These are phyloP conservation scores for Hypena proboscidalis DNA, from an alignment of 2,888 invertebrate genomes.

Conservation along the genomic window DNA sequence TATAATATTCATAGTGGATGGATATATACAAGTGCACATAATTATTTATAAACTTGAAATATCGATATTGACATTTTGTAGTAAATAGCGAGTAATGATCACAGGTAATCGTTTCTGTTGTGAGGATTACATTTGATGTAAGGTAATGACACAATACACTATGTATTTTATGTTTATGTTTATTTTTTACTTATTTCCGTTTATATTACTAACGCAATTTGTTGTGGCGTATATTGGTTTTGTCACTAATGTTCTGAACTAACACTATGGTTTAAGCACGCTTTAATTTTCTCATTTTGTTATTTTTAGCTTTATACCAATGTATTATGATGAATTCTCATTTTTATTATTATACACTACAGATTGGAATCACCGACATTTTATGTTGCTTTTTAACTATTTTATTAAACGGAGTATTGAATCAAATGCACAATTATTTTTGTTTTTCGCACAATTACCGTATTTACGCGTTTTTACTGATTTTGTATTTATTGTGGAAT, in stretches of 20 bases:
- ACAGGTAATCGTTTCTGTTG: conserved; percentile 20
- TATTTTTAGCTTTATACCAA: conserved; percentile 43
- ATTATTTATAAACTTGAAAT: conserved; percentile 4
- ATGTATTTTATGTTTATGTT: conserved; percentile 27
- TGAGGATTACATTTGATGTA: conserved; percentile 25
- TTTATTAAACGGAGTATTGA: conserved; percentile 45
- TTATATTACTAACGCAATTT: conserved; percentile 45
- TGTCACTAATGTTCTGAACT: conserved; percentile 44
- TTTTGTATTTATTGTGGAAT: conserved; percentile 30
- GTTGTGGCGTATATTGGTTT: conserved; percentile 36
- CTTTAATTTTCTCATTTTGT: conserved; percentile 39
- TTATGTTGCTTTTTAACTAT: conserved; percentile 49
- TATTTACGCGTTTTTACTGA: conserved; percentile 16
- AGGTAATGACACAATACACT: conserved; percentile 17
- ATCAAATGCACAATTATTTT: conserved; percentile 58
- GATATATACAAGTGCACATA: background rate
- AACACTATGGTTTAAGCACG: conserved; percentile 47
- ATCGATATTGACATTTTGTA: conserved; percentile 4
- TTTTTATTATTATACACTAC: conserved; percentile 43
- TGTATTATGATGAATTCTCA: conserved; percentile 46
- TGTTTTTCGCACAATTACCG: conserved; percentile 52
- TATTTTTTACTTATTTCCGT: conserved; percentile 24
- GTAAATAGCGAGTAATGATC: conserved; percentile 2
- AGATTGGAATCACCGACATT: conserved; percentile 42
- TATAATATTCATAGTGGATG: conserved; percentile 6